Percentiles rank a stretch among this genome's conserved stretches.
Conservation (phyloP, 2,113 vertebrate species). For the Vulpes vulpes region DNA sequence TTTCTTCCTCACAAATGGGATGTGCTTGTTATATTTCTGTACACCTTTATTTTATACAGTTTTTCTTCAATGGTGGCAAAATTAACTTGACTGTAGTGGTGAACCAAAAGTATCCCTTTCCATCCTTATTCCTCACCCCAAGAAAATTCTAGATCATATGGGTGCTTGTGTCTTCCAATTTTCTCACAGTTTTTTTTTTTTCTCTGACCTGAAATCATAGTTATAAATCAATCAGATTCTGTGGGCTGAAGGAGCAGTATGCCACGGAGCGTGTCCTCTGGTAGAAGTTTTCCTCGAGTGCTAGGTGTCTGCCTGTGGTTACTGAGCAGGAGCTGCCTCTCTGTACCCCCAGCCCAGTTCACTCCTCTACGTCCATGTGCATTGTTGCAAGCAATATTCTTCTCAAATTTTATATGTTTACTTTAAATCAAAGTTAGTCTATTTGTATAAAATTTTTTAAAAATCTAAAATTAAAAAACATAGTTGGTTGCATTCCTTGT, state of each 20-base stretch:
- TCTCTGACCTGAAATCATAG: slow-evolving; percentile 75
- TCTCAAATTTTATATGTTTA: slow-evolving; percentile 91
- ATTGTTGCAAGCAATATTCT: slow-evolving; percentile 92
- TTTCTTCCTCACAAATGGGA: slow-evolving; percentile 83
- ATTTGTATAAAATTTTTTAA: slow-evolving; percentile 90
- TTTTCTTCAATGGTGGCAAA: slow-evolving; percentile 57
- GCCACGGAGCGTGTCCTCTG: slow-evolving; percentile 77
- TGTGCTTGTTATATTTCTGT: slow-evolving; percentile 83
- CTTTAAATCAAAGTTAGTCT: slow-evolving; percentile 88
- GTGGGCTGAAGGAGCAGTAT: slow-evolving; percentile 81
- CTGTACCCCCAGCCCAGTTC: slow-evolving; percentile 73
- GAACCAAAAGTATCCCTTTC: slow-evolving; percentile 87
- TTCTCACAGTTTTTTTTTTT: slow-evolving; percentile 80
- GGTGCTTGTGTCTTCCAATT: slow-evolving; percentile 88
- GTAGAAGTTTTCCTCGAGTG: slow-evolving; percentile 77
- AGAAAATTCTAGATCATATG: slow-evolving; percentile 79
- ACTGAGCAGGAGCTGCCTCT: slow-evolving; percentile 64
- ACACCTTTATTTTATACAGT: slow-evolving; percentile 75
- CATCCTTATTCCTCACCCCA: slow-evolving; percentile 76
- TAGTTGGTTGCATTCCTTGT: neutral
- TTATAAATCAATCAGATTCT: slow-evolving; percentile 76
- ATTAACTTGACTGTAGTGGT: slow-evolving; percentile 86
- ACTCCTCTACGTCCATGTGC: slow-evolving; percentile 85
- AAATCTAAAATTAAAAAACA: slow-evolving; percentile 75
- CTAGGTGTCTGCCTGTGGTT: slow-evolving; percentile 77